Percentiles rank a stretch among this genome's conserved stretches.
phyloP scores from a whole-genome alignment of 2,888 invertebrate species.

The Drosophila mimetica region DNA sequence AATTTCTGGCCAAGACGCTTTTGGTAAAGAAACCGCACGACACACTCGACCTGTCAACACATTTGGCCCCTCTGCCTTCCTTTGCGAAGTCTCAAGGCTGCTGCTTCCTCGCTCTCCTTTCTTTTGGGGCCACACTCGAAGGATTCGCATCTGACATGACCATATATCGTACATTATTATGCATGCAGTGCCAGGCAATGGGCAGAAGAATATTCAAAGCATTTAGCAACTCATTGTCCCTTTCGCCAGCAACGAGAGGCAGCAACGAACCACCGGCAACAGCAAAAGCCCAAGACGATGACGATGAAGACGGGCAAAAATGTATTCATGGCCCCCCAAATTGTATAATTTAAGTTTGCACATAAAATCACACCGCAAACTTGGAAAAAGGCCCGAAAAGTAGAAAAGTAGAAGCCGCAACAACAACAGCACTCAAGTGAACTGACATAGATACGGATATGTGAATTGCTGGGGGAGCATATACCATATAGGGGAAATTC shows the following conservation, averaged over 20 bases:
- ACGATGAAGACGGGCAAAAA: conserved; percentile 50
- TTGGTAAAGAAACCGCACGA: conserved; percentile 55
- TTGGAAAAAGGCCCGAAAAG: conserved; percentile 51
- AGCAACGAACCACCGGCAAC: conserved; percentile 20
- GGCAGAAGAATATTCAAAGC: conserved; percentile 78
- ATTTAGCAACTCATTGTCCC: conserved; percentile 80
- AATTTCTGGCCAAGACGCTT: conserved; percentile 40
- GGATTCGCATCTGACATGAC: conserved; percentile 45
- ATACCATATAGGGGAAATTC: conserved; percentile 1
- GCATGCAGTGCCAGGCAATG: conserved; percentile 73
- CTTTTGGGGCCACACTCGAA: conserved; percentile 21
- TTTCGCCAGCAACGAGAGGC: conserved; percentile 48
- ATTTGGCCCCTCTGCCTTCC: not conserved
- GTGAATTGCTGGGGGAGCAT: conserved; percentile 28
- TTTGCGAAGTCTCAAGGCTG: not conserved
- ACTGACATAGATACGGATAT: conserved; percentile 48
- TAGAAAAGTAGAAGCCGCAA: conserved; percentile 39
- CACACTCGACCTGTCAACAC: conserved; percentile 67
- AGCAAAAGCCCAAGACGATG: conserved; percentile 37
- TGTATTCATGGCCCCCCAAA: conserved; percentile 73
- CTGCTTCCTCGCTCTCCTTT: not conserved
- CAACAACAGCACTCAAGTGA: conserved; percentile 47
- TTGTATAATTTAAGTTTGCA: conserved; percentile 81
- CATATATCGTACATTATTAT: conserved; percentile 63
- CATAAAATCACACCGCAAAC: conserved; percentile 79